A percentile compares a stretch with the other conserved stretches of the same genome.
phyloP scores from a whole-genome alignment of 2,797 vertebrate species.

The Moxostoma hubbsi region DNA sequence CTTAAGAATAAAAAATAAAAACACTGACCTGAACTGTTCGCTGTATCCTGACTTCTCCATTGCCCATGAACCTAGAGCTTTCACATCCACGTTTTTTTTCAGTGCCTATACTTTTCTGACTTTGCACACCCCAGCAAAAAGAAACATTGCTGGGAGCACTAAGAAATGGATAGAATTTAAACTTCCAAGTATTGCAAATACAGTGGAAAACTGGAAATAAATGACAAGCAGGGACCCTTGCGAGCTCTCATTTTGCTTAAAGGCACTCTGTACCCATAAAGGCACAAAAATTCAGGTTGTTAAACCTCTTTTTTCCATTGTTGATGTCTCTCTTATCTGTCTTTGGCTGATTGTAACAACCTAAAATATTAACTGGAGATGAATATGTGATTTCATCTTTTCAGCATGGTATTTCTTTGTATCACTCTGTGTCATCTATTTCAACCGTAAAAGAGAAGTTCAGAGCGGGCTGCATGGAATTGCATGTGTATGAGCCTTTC shows the following conservation, averaged over 20 bases:
- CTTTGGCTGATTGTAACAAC: slow-evolving; percentile 7
- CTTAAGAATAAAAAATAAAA: no score
- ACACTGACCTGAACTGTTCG: no score
- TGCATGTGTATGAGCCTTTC: background rate
- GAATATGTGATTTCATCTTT: slow-evolving; percentile 7
- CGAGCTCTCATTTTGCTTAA: background rate
- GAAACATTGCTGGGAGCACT: background rate
- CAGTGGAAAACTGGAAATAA: background rate
- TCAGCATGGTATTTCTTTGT: background rate
- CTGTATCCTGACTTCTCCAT: no score
- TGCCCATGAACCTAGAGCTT: no score
- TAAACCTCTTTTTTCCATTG: background rate
- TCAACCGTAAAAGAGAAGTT: background rate
- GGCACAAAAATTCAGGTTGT: background rate
- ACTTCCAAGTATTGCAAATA: background rate
- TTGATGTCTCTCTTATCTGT: slow-evolving; percentile 12
- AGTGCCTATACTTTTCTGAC: no score
- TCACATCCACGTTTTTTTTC: no score
- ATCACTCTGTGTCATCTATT: background rate
- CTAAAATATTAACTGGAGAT: slow-evolving; percentile 8
- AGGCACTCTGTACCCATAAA: background rate
- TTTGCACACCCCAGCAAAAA: no score
- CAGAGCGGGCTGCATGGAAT: background rate
- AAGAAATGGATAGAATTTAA: background rate
- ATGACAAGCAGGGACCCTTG: background rate